Conservation (phyloP, 2,888 invertebrate genomes). For the Xestia c-nigrum region DNA sequence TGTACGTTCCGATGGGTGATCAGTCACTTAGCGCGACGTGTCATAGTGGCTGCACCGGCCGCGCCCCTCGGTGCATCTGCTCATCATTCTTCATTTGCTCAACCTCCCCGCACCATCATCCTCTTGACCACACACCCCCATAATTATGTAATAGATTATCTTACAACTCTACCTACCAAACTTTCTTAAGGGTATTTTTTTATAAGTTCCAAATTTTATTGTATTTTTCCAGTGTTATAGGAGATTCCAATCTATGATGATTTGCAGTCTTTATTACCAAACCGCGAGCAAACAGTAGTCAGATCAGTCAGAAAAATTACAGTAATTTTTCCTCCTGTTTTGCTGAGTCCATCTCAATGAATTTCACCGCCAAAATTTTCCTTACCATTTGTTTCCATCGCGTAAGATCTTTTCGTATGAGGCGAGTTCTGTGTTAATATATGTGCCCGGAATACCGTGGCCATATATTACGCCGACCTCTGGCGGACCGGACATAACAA, state of each 20-base stretch:
- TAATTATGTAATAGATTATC: slow-evolving; percentile 64
- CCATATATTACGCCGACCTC: slow-evolving; percentile 91
- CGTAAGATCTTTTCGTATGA: slow-evolving; percentile 90
- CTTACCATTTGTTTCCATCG: slow-evolving; percentile 90
- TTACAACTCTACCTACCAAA: slow-evolving; percentile 20
- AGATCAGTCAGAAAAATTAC: slow-evolving; percentile 80
- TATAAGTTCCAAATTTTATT: neutral
- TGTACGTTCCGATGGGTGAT: slow-evolving; percentile 72
- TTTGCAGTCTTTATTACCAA: slow-evolving; percentile 8
- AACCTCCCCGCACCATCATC: slow-evolving; percentile 77
- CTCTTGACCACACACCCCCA: slow-evolving; percentile 74
- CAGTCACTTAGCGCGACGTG: slow-evolving; percentile 87
- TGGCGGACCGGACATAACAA: slow-evolving; percentile 91
- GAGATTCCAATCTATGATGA: neutral
- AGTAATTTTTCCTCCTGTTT: slow-evolving; percentile 83
- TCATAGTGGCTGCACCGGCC: slow-evolving; percentile 77
- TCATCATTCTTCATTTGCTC: slow-evolving; percentile 90
- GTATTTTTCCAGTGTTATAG: neutral
- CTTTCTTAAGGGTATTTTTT: slow-evolving; percentile 23
- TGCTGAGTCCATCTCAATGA: slow-evolving; percentile 85
- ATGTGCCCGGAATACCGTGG: slow-evolving; percentile 91
- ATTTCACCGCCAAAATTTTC: slow-evolving; percentile 89
- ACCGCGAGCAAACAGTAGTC: slow-evolving; percentile 58
- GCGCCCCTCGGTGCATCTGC: slow-evolving; percentile 75
- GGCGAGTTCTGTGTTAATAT: slow-evolving; percentile 90